Base-by-base conservation (phyloP, 1,140 invertebrate species). In the Dreissena polymorpha region DNA sequence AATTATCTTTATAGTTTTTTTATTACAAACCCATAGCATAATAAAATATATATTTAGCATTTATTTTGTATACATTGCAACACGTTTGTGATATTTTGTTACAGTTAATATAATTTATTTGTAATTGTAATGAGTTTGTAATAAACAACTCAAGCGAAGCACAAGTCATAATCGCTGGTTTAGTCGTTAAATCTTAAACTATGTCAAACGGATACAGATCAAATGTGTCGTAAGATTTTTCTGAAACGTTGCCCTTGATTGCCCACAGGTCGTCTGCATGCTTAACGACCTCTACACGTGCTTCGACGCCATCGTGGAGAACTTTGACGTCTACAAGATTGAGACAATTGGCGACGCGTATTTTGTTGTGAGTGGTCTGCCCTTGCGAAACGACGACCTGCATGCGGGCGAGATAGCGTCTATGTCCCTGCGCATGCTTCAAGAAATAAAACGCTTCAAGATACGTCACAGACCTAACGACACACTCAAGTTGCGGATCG, bases 371-470 rank as follows among this genome's bases (percentile, higher is more conserved):
- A 92, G 91, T 3, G 98, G 98, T n/a, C 94, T 99, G 39, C 98
- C 98, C 2, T 95, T 98, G 67, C 95, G 96, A 88, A 99, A 99
- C 93, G 96, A 95, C 53, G 95, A 97, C 89, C 94, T 95, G 73
- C 98, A 99, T 93, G 98, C 97, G 0, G 97, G 97, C 27, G 97
- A 99, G 94, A 98, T 99, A 83, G 92, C 92, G 7, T 94, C 97
- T 23, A 90, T 99, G 96, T 95, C 97, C 3, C 92, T 99, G 16
- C 96, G 97, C 10, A 95, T 99, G 1, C 93, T 98, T 1, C 95
- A 96, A 84, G 96, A 96, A 0, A 96, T 98, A 2, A 95, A 95
- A 87, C 95, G 95, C 13, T 99, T 98, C 89, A 96, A 95, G 14
- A 97, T 99, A 67, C 94, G 95, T 49, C 98, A 99, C 89, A 95